A percentile compares a stretch with the other conserved stretches of the same genome.
Evolutionary conservation across 2,888 invertebrate species (phyloP).

Genomic region (Leptinotarsa haldemani): DNA sequence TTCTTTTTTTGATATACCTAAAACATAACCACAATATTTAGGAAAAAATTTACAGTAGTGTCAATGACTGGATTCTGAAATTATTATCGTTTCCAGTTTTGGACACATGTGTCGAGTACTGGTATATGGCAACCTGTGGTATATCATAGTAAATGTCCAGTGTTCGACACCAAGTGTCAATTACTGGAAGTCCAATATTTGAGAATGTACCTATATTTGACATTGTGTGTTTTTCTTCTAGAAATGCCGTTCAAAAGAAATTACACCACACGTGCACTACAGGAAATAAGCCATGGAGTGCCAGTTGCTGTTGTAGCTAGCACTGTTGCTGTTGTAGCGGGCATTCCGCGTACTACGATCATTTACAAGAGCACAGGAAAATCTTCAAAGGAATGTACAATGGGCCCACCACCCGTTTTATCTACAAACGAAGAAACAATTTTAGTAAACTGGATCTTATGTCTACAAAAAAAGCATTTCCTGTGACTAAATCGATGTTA

Average conservation of each 20-base stretch:
- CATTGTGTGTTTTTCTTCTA: conserved; percentile 6
- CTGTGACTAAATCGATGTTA: conserved; percentile 31
- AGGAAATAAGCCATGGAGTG: background rate
- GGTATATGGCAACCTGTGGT: background rate
- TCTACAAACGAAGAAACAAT: background rate
- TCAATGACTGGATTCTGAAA: conserved; percentile 4
- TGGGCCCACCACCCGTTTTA: conserved; percentile 24
- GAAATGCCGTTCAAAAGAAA: background rate
- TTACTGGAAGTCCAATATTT: conserved; percentile 6
- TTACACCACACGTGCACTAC: background rate
- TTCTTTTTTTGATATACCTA: conserved; percentile 3
- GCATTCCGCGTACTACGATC: background rate
- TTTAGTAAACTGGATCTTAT: conserved; percentile 8
- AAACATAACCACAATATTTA: conserved; percentile 6
- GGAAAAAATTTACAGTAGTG: background rate
- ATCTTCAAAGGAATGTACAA: conserved; percentile 6
- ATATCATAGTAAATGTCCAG: background rate
- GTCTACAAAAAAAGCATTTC: conserved; percentile 9
- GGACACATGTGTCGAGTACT: background rate
- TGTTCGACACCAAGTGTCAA: conserved; percentile 3
- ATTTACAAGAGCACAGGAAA: background rate
- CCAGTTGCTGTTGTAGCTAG: conserved; percentile 3
- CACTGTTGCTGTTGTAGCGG: too few relatives aligned
- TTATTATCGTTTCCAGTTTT: conserved; percentile 3
- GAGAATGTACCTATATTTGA: conserved; percentile 7